Percentiles rank a stretch among this genome's conserved stretches.
phyloP scores from a whole-genome alignment of 2,113 vertebrate species.

The Passer domesticus region DNA sequence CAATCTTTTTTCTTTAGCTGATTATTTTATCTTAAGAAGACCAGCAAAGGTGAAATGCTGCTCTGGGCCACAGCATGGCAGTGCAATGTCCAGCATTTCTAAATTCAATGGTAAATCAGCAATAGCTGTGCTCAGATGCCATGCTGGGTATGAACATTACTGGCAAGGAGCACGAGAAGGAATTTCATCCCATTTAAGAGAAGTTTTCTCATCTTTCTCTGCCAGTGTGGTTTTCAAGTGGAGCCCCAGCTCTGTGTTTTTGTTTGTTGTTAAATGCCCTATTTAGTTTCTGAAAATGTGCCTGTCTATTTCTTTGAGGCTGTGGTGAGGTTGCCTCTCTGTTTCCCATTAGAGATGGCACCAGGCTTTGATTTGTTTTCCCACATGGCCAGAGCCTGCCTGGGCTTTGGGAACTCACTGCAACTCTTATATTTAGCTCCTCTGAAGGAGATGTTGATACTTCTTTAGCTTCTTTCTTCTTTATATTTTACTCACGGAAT shows the following conservation, averaged over 20 bases:
- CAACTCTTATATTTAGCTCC: slow-evolving; percentile 34
- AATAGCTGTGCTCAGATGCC: background rate
- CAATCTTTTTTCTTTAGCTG: background rate
- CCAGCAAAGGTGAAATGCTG: background rate
- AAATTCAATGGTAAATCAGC: background rate
- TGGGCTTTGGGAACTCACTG: slow-evolving; percentile 11
- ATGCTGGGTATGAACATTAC: background rate
- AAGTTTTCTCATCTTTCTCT: slow-evolving; percentile 23
- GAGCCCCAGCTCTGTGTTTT: slow-evolving; percentile 37
- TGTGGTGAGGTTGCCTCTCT: slow-evolving; percentile 52
- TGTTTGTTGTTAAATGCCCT: slow-evolving; percentile 62
- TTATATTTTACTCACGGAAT: background rate
- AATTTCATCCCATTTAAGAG: background rate
- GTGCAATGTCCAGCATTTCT: background rate
- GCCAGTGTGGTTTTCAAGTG: slow-evolving; percentile 16
- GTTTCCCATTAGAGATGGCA: slow-evolving; percentile 70
- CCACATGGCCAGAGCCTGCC: slow-evolving; percentile 12
- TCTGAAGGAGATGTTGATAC: background rate
- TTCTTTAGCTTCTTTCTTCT: slow-evolving; percentile 7
- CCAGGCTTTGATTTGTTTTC: slow-evolving; percentile 56
- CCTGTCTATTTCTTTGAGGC: background rate
- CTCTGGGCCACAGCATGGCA: background rate
- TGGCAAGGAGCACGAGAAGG: slow-evolving; percentile 28
- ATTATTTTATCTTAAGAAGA: background rate
- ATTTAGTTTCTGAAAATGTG: slow-evolving; percentile 47